Base-by-base conservation (phyloP, 2,888 invertebrate genomes). In the Stenodera caucasica region DNA sequence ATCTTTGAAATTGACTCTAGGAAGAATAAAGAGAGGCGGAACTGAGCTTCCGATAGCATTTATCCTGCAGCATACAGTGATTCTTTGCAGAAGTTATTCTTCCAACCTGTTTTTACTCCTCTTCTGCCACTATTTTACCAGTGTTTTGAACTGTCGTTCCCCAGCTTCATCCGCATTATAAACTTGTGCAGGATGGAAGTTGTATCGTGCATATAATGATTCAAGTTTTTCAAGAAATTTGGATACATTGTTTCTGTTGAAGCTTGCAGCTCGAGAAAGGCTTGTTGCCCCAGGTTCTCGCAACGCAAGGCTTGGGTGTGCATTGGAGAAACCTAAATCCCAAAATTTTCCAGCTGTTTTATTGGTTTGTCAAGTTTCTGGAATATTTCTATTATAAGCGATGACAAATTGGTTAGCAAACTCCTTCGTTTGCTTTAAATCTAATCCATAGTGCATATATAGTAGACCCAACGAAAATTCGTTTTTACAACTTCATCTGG, bases 101-200 rank as follows among this genome's bases (percentile, higher is more conserved):
- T 6, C 70, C 71, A 35, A 77, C 69, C 57, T 73, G 70, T 45
- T 70, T 73, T 2, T 45, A 30, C 7, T 75, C 75, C 64, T 67
- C 73, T 29, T 40, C 40, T 6, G 69, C 72, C 56, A 75, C 50
- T n/a, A 75, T 65, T 59, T 69, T 71, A 18, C 63, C 30, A 7
- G 73, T 70, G 40, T 67, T 67, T 30, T 72, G 70, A 3, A 74
- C 73, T 7, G 71, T 76, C 9, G 72, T 71, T 2, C 53, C 0
- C 70, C 72, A 18, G 70, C 74, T 61, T 76, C 72, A 63, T 75
- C 73, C 11, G 69, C 50, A 63, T 75, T 77, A 32, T 61, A 77
- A n/a, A 75, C 65, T 49, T 58, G 51, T 23, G 55, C 57, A 11
- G 61, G 53, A 14, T 23, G 53, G 53, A 66, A 66, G 12, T 55